phyloP scores from a whole-genome alignment of 1,140 invertebrate genomes.

The Drosophila simulans region DNA sequence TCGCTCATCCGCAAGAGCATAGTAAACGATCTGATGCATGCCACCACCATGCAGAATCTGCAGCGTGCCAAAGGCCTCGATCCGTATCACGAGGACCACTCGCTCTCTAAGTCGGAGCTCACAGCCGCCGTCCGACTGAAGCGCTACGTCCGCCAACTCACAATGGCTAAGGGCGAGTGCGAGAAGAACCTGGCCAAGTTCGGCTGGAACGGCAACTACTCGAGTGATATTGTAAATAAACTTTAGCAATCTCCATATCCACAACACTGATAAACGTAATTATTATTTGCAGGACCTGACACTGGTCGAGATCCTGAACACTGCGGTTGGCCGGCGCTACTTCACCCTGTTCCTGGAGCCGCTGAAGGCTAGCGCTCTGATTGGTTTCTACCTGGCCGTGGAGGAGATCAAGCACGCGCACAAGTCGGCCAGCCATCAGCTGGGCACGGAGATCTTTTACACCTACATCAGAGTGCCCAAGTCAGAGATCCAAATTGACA shows the following conservation, averaged over 20 bases:
- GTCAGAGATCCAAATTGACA: conserved; percentile 89
- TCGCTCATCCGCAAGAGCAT: conserved; percentile 93
- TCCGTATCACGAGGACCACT: conserved; percentile 88
- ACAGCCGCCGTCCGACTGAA: conserved; percentile 90
- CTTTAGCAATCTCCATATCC: not conserved
- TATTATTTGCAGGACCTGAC: conserved; percentile 86
- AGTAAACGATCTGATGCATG: conserved; percentile 96
- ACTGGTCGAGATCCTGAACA: conserved; percentile 88
- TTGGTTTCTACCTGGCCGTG: conserved; percentile 94
- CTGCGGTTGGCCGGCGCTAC: conserved; percentile 89
- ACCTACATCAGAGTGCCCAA: conserved; percentile 92
- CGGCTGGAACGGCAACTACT: conserved; percentile 92
- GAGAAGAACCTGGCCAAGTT: conserved; percentile 91
- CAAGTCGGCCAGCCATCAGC: conserved; percentile 91
- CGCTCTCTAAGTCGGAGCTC: conserved; percentile 88
- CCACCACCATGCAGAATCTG: conserved; percentile 94
- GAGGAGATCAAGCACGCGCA: conserved; percentile 92
- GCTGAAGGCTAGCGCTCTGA: conserved; percentile 91
- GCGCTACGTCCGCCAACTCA: conserved; percentile 92
- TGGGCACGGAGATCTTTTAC: conserved; percentile 96
- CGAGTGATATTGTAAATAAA: conserved; percentile 82
- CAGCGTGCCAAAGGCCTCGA: conserved; percentile 92
- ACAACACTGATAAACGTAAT: not conserved
- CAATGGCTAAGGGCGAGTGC: conserved; percentile 92
- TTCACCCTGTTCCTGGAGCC: conserved; percentile 93